Percentiles rank a stretch among this genome's conserved stretches.
phyloP scores from a whole-genome alignment of 2,113 vertebrate genomes.

The Dasyurus viverrinus region DNA sequence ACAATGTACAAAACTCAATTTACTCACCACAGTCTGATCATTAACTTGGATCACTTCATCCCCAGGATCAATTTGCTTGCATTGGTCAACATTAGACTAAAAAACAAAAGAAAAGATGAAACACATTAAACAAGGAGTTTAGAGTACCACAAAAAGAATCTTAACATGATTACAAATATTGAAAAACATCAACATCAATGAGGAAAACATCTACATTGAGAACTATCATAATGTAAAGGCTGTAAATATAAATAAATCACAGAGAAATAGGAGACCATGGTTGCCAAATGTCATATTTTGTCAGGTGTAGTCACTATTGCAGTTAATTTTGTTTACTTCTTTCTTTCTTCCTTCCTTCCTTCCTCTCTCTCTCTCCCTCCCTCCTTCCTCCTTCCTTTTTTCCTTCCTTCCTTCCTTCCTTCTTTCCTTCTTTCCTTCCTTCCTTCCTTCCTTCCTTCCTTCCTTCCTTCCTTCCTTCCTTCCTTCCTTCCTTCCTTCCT shows the following conservation, averaged over 20 bases:
- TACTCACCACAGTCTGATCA: conserved; percentile 86
- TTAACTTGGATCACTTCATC: conserved; percentile 87
- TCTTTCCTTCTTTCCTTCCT: no score
- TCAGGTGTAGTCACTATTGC: not conserved
- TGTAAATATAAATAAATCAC: not conserved
- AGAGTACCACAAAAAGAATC: conserved; percentile 6
- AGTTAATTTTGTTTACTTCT: not conserved
- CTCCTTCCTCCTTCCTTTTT: no score
- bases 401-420: no score
- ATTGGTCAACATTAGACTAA: conserved; percentile 88
- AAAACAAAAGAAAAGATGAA: conserved; percentile 67
- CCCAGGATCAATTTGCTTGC: conserved; percentile 87
- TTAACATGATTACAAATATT: not conserved
- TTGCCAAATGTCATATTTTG: not conserved
- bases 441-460: no score
- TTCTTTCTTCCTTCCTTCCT: no score
- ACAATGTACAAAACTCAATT: conserved; percentile 7
- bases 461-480: no score
- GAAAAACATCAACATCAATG: not conserved
- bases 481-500: no score
- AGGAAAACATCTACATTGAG: not conserved
- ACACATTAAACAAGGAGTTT: conserved; percentile 32
- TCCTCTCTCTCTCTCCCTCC: no score
- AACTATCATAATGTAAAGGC: not conserved
- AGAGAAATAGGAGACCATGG: not conserved